Evolutionary conservation across 2,113 vertebrate genomes (phyloP), one percentile per base, ranked within the genome.

Genomic region (Nibea albiflora): DNA sequence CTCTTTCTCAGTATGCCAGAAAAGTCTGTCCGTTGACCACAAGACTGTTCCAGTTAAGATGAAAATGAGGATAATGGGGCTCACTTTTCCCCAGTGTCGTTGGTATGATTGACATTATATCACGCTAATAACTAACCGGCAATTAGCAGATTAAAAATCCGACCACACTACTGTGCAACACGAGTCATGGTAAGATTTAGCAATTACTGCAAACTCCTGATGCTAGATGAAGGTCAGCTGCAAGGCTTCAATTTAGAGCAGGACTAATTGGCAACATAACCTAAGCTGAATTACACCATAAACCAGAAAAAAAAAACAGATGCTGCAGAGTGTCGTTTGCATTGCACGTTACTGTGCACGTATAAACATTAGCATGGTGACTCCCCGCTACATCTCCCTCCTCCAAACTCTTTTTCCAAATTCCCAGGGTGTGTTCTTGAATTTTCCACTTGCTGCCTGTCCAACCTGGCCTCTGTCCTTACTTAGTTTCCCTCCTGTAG

Each of bases 201-300:
- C n/a, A 56, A 75, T 74, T n/a, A 44, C 46, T 19, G 42, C 50
- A 83, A 63, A 44, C 56, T 57, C 66, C 57, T 67, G 57, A 80
- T 39, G 67, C 54, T 17, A 52, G 31, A 76, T n/a, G 1, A 12
- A 7, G 39, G 54, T 79, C 64, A 52, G 22, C 47, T 42, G 49
- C 5, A 69, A 67, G 31, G 75, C 54, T 67, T 71, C 14, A 24
- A 11, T 76, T 73, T 61, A 17, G 42, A 82, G 58, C 62, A 54
- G 42, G 67, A 44, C 60, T 80, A 73, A 83, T 60, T 58, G 53
- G 71, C 67, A 79, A 66, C 67, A 53, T 24, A 64, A 70, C 22
- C 60, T 20, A 4, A 68, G 61, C 14, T 76, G 72, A 46, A 77
- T 50, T 31, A 28, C 12, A n/a, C n/a, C n/a, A n/a, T n/a, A 75